Evolutionary conservation across 2,113 vertebrate species (phyloP), one percentile per base, ranked within the genome.

Genomic region (Gnathonemus longibarbis): DNA sequence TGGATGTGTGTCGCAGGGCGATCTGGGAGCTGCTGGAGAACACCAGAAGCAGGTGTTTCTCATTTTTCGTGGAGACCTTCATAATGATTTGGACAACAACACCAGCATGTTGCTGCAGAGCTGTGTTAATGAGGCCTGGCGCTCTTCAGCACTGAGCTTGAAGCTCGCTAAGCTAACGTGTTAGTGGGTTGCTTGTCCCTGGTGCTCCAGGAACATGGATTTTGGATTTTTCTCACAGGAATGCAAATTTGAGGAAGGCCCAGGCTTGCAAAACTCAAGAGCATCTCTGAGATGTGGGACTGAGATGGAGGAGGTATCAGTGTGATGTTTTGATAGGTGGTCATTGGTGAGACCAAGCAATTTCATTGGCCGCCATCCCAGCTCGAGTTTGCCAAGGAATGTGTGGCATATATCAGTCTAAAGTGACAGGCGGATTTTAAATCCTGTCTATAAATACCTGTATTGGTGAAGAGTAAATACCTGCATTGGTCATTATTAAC

Each of bases 401-500:
- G 49, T 45, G 70, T 17, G 39, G 86, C 48, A 48, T 88, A 87
- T 88, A 45, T 91, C 53, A 46, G 88, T 74, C 21, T 50, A 90
- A 90, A 87, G 62, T 52, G 53, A 74, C 13, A 70, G 58, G 89
- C 88, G 42, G 66, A 42, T 84, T 85, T 86, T 39, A 87, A 45
- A 91, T 19, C 70, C 88, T 58, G 84, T 85, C 49, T 77, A 83
- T 84, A 91, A 91, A 91, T 53, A 87, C 66, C 48, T 89, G 84
- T 91, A 77, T 35, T 13, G 13, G 27, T 74, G 66, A 74, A 95
- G 95, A 95, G 94, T 94, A 91, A 56, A 89, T 74, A 17, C 91
- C 95, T 45, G 96, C 95, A 96, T 96, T 96, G 96, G 95, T 96
- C 95, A 96, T 95, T 95, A 96, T 96, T 96, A 95, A 94, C 94